These are phyloP conservation scores for Trissolcus brochymenae DNA, from an alignment of 2,888 invertebrate genomes.

Conservation along the genomic window DNA sequence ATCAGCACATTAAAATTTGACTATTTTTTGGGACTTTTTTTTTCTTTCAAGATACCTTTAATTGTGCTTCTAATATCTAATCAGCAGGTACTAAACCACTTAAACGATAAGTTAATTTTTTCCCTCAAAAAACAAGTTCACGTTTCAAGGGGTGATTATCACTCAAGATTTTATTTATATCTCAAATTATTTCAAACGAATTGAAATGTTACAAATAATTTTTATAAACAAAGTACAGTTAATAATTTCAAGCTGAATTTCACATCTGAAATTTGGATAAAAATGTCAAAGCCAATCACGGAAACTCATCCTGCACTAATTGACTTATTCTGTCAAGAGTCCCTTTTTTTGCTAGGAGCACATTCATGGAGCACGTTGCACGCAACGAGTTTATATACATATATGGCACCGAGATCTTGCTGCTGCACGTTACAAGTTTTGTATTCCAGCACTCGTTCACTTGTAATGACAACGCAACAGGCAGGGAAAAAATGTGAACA, in stretches of 20 bases:
- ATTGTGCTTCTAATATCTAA: constrained; percentile 4
- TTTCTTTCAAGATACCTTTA: background rate
- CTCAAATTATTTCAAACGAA: background rate
- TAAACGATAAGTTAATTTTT: constrained; percentile 7
- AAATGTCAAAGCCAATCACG: constrained; percentile 31
- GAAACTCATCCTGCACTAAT: constrained; percentile 41
- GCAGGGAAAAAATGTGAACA: no score
- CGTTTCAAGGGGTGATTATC: constrained; percentile 10
- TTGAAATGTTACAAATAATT: background rate
- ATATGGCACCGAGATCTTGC: constrained; percentile 35
- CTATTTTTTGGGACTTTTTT: background rate
- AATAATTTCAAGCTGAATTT: background rate
- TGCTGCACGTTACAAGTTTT: constrained; percentile 24
- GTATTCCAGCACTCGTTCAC: background rate
- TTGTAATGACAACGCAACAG: background rate
- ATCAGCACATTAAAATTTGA: background rate
- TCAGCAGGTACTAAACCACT: constrained; percentile 13
- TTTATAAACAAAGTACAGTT: background rate
- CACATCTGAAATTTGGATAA: constrained; percentile 7
- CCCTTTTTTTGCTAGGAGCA: constrained; percentile 14
- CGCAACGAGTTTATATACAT: constrained; percentile 35
- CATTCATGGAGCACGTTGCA: constrained; percentile 24
- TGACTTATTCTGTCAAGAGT: constrained; percentile 25
- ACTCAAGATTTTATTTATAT: background rate
- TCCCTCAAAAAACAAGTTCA: constrained; percentile 7